Base-by-base conservation (phyloP, 2,797 vertebrate genomes). In the Fundulus diaphanus region DNA sequence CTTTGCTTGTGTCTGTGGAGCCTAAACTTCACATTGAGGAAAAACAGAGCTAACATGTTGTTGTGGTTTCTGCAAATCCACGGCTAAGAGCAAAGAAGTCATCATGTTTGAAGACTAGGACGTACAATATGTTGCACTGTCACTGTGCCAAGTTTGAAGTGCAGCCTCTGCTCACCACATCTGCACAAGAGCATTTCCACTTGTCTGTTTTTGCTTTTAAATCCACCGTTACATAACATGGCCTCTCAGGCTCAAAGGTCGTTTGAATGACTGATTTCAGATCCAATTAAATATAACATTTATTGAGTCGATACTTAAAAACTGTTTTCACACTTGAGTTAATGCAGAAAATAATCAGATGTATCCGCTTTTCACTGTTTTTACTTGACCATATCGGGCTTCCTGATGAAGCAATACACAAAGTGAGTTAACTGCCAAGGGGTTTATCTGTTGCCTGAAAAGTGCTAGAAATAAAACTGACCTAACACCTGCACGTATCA, bases 131-230 rank as follows among this genome's bases (percentile, higher is more conserved):
- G 42, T 74, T 77, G 59, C 22, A 37, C 29, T 13, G 72, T 82
- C 72, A 24, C 13, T 15, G 46, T 80, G 85, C 86, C 90, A 89
- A 90, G 81, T 79, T 81, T 79, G 76, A 87, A 90, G 74, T 80
- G 81, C 86, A 70, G 86, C 81, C 84, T 84, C 69, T 84, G 80
- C 83, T 87, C 78, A 88, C 79, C 1, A n/a, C 77, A 76, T 88
- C 86, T 86, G 85, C 85, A 80, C 84, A 74, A 73, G 78, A 82
- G 73, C 82, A 87, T 87, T 90, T 88, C 83, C 79, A 84, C 82
- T 88, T 85, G 79, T 89, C 85, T 86, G 76, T 78, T 85, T 90
- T 74, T 65, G 78, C 77, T 84, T 83, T 87, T 80, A 86, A 90
- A 81, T 78, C 52, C 66, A 18, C 42, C 51, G 70, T 92, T 88